phyloP scores from a whole-genome alignment of 2,113 vertebrate species.

The Callospermophilus lateralis region DNA sequence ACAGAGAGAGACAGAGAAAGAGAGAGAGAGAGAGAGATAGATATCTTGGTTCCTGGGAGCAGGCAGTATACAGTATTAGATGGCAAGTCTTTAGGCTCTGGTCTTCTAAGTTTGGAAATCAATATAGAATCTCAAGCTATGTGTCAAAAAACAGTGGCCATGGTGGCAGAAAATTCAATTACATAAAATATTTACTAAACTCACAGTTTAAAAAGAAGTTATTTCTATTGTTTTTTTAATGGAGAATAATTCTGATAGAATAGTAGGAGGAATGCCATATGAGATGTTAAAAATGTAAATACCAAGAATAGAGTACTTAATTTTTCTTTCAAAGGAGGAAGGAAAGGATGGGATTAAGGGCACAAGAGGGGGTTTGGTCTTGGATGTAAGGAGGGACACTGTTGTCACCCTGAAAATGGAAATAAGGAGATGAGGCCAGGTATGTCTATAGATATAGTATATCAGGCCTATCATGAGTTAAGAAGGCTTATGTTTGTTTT shows the following conservation, averaged over 20 bases:
- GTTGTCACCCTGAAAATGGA: not conserved
- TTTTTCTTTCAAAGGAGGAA: not conserved
- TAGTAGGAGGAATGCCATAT: not conserved
- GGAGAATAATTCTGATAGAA: not conserved
- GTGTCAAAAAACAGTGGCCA: not conserved
- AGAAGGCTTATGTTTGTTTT: not conserved
- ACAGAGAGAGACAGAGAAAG: no score
- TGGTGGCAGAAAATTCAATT: not conserved
- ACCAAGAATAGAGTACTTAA: not conserved
- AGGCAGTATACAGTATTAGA: not conserved
- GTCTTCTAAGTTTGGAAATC: not conserved
- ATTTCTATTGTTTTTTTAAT: not conserved
- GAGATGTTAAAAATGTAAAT: not conserved
- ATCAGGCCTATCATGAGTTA: not conserved
- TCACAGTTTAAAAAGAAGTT: constrained; percentile 7
- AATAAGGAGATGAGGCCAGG: not conserved
- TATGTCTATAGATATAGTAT: not conserved
- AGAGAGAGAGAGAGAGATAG: no score
- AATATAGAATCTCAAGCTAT: constrained; percentile 13
- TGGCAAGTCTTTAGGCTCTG: not conserved
- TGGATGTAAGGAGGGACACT: not conserved
- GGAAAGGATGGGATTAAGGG: not conserved
- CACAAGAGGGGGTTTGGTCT: not conserved
- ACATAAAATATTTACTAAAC: constrained; percentile 30
- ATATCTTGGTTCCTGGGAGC: not conserved